Evolutionary conservation across 2,797 vertebrate genomes (phyloP).

Genomic region (Sebastes kiyomatsui): DNA sequence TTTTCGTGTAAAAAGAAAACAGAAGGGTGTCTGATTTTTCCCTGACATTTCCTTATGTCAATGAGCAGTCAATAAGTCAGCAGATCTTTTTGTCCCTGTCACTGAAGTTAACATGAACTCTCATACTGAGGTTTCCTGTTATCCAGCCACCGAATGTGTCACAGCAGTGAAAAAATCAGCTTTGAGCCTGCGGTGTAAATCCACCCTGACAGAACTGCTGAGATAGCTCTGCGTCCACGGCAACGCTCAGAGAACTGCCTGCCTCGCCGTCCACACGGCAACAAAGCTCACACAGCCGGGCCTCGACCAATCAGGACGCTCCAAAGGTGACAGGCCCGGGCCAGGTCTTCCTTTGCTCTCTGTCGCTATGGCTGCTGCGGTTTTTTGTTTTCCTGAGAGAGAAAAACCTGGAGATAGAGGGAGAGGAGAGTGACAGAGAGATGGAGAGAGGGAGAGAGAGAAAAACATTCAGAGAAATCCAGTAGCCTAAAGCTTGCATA

Average conservation of each 20-base stretch:
- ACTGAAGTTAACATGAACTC: slow-evolving; percentile 1
- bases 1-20: neutral
- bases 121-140: slow-evolving; percentile 28
- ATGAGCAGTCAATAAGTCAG: slow-evolving; percentile 11
- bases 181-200: slow-evolving; percentile 64
- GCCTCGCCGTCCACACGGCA: slow-evolving; percentile 77
- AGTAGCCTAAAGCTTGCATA: neutral
- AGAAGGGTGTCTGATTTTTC: neutral
- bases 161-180: slow-evolving; percentile 41
- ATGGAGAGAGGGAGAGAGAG: slow-evolving; percentile 6
- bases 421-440: slow-evolving; percentile 21
- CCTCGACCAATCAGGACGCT: slow-evolving; percentile 77
- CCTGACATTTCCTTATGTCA: neutral
- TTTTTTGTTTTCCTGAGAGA: slow-evolving; percentile 67
- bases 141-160: slow-evolving; percentile 52
- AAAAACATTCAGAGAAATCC: slow-evolving; percentile 7
- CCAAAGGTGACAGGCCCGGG: slow-evolving; percentile 75
- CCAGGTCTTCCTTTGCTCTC: slow-evolving; percentile 80
- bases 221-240: slow-evolving; percentile 75
- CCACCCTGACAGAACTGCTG: slow-evolving; percentile 78
- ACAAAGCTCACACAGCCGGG: slow-evolving; percentile 69
- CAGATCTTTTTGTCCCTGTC: neutral
- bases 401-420: slow-evolving; percentile 43
- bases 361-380: slow-evolving; percentile 80
- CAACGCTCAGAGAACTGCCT: slow-evolving; percentile 71